These are phyloP conservation scores for Drosophila pachea DNA, from an alignment of 1,140 invertebrate genomes.

Conservation along the genomic window DNA sequence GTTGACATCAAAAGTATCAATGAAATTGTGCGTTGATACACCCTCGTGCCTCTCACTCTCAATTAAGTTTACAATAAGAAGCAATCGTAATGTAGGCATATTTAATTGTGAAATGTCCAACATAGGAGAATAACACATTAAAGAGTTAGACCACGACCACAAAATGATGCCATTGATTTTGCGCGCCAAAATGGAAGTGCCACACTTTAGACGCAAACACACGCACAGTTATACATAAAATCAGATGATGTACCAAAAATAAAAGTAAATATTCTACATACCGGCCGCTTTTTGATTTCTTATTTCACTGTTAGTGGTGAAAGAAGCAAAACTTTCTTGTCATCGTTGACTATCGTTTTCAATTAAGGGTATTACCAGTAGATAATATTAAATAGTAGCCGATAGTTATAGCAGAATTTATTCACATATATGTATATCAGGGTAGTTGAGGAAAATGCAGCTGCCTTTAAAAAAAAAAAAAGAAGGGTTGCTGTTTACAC, in stretches of 20 bases:
- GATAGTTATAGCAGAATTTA: background rate
- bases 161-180: conserved; percentile 6
- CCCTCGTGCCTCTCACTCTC: background rate
- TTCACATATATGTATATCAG: background rate
- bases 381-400: background rate
- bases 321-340: background rate
- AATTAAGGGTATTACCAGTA: background rate
- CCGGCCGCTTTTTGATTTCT: conserved; percentile 17
- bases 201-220: conserved; percentile 9
- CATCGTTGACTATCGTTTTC: background rate
- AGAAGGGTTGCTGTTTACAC: conserved; percentile 13
- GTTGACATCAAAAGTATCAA: conserved; percentile 52
- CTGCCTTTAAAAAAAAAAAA: conserved; percentile 16
- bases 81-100: background rate
- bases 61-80: too few species aligned
- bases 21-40: conserved; percentile 42
- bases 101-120: background rate
- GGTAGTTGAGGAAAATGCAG: conserved; percentile 14
- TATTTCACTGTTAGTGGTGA: background rate
- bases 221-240: background rate
- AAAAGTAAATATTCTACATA: conserved; percentile 3
- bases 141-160: too few species aligned
- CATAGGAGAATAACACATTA: background rate
- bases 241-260: conserved; percentile 10
- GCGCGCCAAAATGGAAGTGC: conserved; percentile 39